Percentiles rank a stretch among this genome's conserved stretches.
Conservation (phyloP, 2,113 vertebrate species). For the Tachuris rubrigastra region DNA sequence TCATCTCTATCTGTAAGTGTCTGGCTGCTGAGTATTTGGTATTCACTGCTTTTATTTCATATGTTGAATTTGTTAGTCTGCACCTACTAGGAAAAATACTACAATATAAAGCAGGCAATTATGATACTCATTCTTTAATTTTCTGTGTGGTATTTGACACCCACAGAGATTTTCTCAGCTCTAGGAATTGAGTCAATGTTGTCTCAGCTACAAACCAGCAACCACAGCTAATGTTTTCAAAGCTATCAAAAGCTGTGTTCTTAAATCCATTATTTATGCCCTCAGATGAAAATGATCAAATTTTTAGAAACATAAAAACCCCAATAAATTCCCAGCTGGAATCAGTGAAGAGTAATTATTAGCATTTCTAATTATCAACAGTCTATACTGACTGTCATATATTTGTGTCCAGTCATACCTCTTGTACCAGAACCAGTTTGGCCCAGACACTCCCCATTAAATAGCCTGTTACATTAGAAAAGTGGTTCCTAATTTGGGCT, state of each 20-base stretch:
- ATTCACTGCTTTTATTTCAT: neutral
- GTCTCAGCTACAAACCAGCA: slow-evolving; percentile 8
- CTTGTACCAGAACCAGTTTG: neutral
- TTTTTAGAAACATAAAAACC: neutral
- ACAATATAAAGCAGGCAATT: neutral
- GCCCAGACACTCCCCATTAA: neutral
- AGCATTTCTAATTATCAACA: neutral
- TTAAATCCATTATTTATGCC: slow-evolving; percentile 7
- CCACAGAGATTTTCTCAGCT: slow-evolving; percentile 13
- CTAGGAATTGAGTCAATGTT: neutral
- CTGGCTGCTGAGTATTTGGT: neutral
- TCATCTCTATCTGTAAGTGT: neutral
- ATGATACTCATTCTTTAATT: neutral
- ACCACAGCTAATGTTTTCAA: slow-evolving; percentile 14
- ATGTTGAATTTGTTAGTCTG: neutral
- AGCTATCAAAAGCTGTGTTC: neutral
- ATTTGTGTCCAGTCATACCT: neutral
- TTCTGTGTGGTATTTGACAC: slow-evolving; percentile 11
- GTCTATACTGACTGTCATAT: neutral
- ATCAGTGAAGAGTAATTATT: neutral
- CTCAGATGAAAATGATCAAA: neutral
- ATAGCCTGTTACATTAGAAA: neutral
- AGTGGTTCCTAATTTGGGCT: neutral
- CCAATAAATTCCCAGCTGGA: neutral
- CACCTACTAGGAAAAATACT: neutral